Conservation (phyloP, 2,113 vertebrate species). For the Petroica traversi region DNA sequence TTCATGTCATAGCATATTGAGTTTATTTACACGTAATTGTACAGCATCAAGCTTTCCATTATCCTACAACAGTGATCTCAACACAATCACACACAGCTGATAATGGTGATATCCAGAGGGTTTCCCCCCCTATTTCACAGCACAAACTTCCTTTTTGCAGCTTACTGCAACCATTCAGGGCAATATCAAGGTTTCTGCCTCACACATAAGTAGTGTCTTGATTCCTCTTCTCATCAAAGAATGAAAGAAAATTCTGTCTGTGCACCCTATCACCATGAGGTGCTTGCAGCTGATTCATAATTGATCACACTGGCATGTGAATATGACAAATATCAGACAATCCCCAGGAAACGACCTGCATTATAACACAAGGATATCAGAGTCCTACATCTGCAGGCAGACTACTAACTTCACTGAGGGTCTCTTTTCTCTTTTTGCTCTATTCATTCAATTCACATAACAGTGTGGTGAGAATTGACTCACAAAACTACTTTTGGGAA, state of each 20-base stretch:
- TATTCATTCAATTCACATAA: not conserved
- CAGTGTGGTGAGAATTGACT: not conserved
- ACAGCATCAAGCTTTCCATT: not conserved
- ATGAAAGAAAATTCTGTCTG: not conserved
- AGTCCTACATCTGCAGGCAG: not conserved
- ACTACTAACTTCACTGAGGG: not conserved
- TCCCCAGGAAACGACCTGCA: not conserved
- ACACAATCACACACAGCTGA: not conserved
- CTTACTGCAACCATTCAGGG: not conserved
- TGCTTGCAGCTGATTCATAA: not conserved
- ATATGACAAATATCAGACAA: not conserved
- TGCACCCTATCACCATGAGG: not conserved
- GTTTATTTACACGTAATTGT: constrained; percentile 3
- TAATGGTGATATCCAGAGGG: not conserved
- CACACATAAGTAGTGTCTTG: not conserved
- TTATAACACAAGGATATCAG: not conserved
- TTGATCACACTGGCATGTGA: not conserved
- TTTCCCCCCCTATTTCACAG: not conserved
- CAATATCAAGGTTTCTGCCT: not conserved
- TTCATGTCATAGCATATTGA: not conserved
- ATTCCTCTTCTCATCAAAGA: not conserved
- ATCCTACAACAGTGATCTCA: not conserved
- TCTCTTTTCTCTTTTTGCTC: not conserved
- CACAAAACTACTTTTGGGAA: not conserved
- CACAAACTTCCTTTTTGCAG: not conserved